A percentile compares a stretch with the other conserved stretches of the same genome.
These are phyloP conservation scores for Morelia viridis DNA, from an alignment of 2,797 vertebrate species.

Conservation along the genomic window DNA sequence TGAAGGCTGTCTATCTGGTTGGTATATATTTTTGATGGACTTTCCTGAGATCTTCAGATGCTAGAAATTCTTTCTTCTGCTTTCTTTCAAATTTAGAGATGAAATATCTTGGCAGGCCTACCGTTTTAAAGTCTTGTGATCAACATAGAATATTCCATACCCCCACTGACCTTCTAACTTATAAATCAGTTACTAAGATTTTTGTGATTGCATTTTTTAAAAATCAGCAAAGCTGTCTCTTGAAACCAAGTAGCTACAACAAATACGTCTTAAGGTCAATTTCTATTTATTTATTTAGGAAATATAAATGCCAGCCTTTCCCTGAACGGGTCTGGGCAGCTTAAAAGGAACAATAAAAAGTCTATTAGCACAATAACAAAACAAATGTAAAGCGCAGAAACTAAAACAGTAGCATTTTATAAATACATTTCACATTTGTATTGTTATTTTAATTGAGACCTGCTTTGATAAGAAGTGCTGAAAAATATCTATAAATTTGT, in stretches of 20 bases:
- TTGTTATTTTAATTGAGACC: not conserved
- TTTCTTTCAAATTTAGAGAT: not conserved
- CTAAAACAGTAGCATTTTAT: not conserved
- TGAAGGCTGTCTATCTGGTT: not conserved
- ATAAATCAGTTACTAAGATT: not conserved
- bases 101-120: not conserved
- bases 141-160: not conserved
- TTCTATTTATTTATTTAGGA: not conserved
- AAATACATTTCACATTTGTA: not conserved
- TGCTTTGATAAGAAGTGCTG: not conserved
- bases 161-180: not conserved
- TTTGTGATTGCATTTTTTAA: not conserved
- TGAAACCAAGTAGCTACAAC: not conserved
- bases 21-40: accelerated
- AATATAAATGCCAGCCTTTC: not conserved
- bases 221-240: not conserved
- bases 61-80: not conserved
- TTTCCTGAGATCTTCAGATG: not conserved
- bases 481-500: not conserved
- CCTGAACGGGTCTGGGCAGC: not conserved
- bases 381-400: not conserved
- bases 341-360: not conserved
- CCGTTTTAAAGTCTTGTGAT: not conserved
- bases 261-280: not conserved
- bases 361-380: not conserved